These are phyloP conservation scores for Florisuga fusca DNA, from an alignment of 2,797 vertebrate species.

Conservation along the genomic window DNA sequence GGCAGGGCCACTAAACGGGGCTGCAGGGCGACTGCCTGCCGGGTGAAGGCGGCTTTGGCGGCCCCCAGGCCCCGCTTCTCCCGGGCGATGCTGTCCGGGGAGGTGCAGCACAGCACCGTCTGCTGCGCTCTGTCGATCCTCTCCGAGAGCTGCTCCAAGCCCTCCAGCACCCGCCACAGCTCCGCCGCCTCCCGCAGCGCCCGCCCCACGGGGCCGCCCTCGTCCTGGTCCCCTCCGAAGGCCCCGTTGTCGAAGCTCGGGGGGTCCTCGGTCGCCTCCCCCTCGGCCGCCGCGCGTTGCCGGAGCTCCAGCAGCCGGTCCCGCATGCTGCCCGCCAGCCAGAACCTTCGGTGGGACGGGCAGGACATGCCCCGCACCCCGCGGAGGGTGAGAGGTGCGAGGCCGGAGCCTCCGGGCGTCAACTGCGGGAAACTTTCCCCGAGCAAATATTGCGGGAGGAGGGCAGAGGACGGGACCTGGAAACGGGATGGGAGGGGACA, in stretches of 20 bases:
- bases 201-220: neutral
- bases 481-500: constrained; percentile 24
- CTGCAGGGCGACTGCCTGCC: constrained; percentile 48
- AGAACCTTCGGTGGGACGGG: neutral
- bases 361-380: neutral
- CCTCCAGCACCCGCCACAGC: constrained; percentile 53
- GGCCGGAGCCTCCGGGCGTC: constrained; percentile 1
- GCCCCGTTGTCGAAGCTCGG: constrained; percentile 39
- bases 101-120: constrained; percentile 73
- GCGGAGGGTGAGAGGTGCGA: neutral
- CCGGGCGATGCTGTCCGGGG: constrained; percentile 6
- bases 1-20: constrained; percentile 30
- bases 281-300: neutral
- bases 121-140: constrained; percentile 61
- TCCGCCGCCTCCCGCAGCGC: constrained; percentile 64
- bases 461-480: neutral
- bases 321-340: constrained; percentile 54
- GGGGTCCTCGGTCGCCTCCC: neutral
- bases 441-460: constrained; percentile 66
- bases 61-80: constrained; percentile 43
- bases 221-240: constrained; percentile 4
- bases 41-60: constrained; percentile 48
- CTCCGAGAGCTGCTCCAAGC: constrained; percentile 61
- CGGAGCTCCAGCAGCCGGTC: constrained; percentile 74
- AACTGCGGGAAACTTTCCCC: constrained; percentile 11